phyloP scores from a whole-genome alignment of 2,797 vertebrate species.

The Rhynchonycteris naso region DNA sequence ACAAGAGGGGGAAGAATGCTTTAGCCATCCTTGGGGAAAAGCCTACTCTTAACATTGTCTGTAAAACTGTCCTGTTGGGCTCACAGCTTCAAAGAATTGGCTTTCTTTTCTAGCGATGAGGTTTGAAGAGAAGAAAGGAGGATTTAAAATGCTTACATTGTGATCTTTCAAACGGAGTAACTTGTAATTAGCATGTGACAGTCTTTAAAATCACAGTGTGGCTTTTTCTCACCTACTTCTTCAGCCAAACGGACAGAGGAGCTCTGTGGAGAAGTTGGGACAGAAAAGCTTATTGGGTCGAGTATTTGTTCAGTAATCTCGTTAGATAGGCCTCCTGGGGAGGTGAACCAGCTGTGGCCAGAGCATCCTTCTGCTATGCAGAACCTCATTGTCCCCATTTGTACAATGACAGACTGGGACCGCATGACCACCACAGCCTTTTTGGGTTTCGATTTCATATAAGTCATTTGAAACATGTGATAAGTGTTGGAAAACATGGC shows the following conservation, averaged over 20 bases:
- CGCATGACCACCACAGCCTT: neutral
- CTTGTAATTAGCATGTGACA: slow-evolving; percentile 55
- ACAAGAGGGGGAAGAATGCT: slow-evolving; percentile 83
- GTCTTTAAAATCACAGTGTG: slow-evolving; percentile 26
- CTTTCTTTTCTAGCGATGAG: neutral
- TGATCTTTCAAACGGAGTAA: slow-evolving; percentile 32
- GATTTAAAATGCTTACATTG: slow-evolving; percentile 53
- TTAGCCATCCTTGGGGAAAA: slow-evolving; percentile 79
- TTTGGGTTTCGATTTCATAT: neutral
- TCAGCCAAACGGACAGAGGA: neutral
- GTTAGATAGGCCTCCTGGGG: neutral
- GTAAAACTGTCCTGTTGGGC: slow-evolving; percentile 67
- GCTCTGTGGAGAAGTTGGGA: neutral
- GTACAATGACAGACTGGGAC: neutral
- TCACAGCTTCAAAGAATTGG: slow-evolving; percentile 73
- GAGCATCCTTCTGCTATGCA: neutral
- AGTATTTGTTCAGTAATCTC: neutral
- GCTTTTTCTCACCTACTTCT: slow-evolving; percentile 19
- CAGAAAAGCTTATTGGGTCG: neutral
- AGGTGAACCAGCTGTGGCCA: neutral
- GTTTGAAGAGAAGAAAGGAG: slow-evolving; percentile 26
- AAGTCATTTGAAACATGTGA: neutral
- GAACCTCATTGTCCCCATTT: neutral
- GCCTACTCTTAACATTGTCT: slow-evolving; percentile 78
- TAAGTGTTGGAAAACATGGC: neutral